These are phyloP conservation scores for Dusona sp. DNA, from an alignment of 2,888 invertebrate genomes.

Conservation along the genomic window DNA sequence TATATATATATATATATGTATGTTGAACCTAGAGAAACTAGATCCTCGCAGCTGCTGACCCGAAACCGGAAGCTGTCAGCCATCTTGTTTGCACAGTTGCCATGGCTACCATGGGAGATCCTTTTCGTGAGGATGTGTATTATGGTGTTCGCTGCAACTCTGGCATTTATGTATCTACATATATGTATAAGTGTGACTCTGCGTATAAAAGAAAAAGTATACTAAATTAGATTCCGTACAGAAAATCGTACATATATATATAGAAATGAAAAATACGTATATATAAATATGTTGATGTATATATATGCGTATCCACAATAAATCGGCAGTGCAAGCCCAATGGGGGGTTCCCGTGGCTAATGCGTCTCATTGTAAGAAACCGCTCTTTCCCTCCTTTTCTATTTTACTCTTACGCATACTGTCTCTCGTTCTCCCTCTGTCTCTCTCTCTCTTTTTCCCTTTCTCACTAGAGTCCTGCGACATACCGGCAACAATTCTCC, in stretches of 20 bases:
- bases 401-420: background rate
- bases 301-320: slow-evolving; percentile 58
- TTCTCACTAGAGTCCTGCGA: slow-evolving; percentile 8
- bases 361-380: slow-evolving; percentile 77
- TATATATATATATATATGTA: slow-evolving; percentile 11
- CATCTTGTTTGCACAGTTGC: slow-evolving; percentile 85
- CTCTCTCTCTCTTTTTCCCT: slow-evolving; percentile 4
- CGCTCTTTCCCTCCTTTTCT: slow-evolving; percentile 65
- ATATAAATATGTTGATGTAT: slow-evolving; percentile 24
- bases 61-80: slow-evolving; percentile 84
- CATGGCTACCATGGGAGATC: slow-evolving; percentile 82
- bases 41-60: slow-evolving; percentile 83
- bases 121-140: slow-evolving; percentile 75
- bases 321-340: slow-evolving; percentile 72
- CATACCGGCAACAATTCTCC: slow-evolving; percentile 73
- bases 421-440: background rate
- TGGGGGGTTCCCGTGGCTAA: slow-evolving; percentile 78
- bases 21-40: slow-evolving; percentile 81
- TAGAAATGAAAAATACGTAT: slow-evolving; percentile 4
- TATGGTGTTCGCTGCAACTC: slow-evolving; percentile 43
- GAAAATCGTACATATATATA: slow-evolving; percentile 22
- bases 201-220: slow-evolving; percentile 24
- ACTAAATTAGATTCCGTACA: slow-evolving; percentile 39
- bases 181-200: slow-evolving; percentile 11
- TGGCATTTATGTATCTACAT: slow-evolving; percentile 34